Percentiles rank a stretch among this genome's conserved stretches.
Conservation (phyloP, 1,140 invertebrate genomes). For the Lepidostoma basale region DNA sequence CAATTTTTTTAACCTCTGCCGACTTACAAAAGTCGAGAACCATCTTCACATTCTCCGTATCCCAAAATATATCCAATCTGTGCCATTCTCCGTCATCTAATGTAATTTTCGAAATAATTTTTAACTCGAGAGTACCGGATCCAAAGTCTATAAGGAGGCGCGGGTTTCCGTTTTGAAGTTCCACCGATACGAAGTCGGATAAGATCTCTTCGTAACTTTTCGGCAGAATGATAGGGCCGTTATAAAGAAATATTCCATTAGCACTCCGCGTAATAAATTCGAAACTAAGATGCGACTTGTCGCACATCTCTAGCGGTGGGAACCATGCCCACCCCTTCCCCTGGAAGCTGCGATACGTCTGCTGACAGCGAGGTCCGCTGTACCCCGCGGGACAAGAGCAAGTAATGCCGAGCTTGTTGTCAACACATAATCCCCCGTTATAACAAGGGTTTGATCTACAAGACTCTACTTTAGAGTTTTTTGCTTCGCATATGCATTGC, state of each 20-base stretch:
- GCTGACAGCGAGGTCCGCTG: conserved; percentile 73
- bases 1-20: conserved; percentile 60
- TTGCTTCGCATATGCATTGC: conserved; percentile 64
- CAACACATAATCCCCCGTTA: conserved; percentile 71
- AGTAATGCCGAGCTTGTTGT: conserved; percentile 63
- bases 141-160: conserved; percentile 72
- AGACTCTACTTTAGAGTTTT: conserved; percentile 62
- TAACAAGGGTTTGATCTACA: conserved; percentile 68
- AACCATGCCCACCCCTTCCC: conserved; percentile 72
- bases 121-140: conserved; percentile 67
- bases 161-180: conserved; percentile 69
- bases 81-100: conserved; percentile 74
- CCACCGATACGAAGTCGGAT: conserved; percentile 70
- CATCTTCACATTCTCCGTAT: conserved; percentile 66
- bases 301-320: conserved; percentile 69
- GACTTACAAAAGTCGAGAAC: conserved; percentile 69
- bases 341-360: conserved; percentile 68
- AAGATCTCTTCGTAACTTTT: conserved; percentile 59
- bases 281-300: conserved; percentile 68
- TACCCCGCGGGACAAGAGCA: conserved; percentile 69
- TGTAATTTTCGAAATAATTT: conserved; percentile 61
- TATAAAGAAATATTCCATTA: conserved; percentile 72
- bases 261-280: conserved; percentile 69
- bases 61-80: conserved; percentile 70
- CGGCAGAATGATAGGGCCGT: conserved; percentile 69